Percentiles rank a stretch among this genome's conserved stretches.
phyloP scores from a whole-genome alignment of 2,888 invertebrate genomes.

The Drosophila leonis region DNA sequence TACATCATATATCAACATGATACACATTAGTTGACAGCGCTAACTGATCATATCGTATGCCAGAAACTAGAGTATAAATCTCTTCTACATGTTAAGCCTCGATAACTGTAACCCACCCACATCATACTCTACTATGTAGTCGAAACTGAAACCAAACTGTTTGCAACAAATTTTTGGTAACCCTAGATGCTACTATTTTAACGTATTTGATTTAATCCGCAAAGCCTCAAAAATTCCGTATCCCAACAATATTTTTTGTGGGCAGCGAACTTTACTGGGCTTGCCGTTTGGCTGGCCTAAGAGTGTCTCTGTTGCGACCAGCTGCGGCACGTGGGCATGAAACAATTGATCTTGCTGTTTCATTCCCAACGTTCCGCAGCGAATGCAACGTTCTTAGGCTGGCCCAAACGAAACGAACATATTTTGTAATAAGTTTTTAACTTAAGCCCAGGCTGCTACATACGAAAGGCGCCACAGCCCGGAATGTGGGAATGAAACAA shows the following conservation, averaged over 20 bases:
- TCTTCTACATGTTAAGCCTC: conserved; percentile 34
- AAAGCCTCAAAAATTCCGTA: conserved; percentile 12
- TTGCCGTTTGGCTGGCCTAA: conserved; percentile 49
- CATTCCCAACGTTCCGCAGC: conserved; percentile 28
- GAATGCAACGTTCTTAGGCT: conserved; percentile 11
- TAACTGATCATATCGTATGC: conserved; percentile 45
- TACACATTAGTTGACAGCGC: conserved; percentile 29
- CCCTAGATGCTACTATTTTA: conserved; percentile 30
- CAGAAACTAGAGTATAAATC: conserved; percentile 41
- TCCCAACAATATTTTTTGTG: conserved; percentile 23
- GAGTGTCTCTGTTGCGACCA: conserved; percentile 1
- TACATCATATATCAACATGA: conserved; percentile 12
- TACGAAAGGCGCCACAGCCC: conserved; percentile 1
- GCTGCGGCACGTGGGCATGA: conserved; percentile 23
- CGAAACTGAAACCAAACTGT: conserved; percentile 30
- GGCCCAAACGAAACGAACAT: conserved; percentile 23
- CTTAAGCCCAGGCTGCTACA: conserved; percentile 15
- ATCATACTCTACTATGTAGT: conserved; percentile 40
- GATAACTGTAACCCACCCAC: conserved; percentile 72
- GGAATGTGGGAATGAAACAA: conserved; percentile 41
- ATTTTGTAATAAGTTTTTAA: conserved; percentile 40
- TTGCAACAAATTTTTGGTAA: conserved; percentile 27
- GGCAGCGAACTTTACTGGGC: conserved; percentile 29
- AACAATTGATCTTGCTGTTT: conserved; percentile 39
- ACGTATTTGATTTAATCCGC: conserved; percentile 9